Evolutionary conservation across 2,113 vertebrate species (phyloP).

Genomic region (Atlantisia rogersi): DNA sequence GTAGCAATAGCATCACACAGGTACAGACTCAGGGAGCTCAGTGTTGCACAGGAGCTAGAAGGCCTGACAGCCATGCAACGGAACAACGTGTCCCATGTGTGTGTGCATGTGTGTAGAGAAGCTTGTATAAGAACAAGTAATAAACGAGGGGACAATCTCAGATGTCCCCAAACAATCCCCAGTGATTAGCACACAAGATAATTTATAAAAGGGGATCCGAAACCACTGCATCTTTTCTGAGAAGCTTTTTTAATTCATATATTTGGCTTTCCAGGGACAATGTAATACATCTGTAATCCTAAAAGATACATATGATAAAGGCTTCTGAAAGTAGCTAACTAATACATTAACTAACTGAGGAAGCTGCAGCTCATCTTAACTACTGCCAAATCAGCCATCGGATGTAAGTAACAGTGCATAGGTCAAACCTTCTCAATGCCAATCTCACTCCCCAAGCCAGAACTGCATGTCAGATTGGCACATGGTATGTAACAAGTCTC

Average conservation of each 20-base stretch:
- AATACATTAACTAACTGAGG: neutral
- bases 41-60: neutral
- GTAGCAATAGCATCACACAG: neutral
- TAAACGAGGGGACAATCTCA: neutral
- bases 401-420: neutral
- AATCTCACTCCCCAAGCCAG: neutral
- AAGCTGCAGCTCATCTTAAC: neutral
- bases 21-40: accelerated
- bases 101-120: accelerated
- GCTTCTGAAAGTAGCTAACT: neutral
- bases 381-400: neutral
- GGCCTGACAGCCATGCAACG: neutral
- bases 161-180: neutral
- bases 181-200: neutral
- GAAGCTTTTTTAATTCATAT: neutral
- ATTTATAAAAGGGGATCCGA: neutral
- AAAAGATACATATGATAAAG: neutral
- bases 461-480: neutral
- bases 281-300: neutral
- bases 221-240: neutral
- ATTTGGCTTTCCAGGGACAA: neutral
- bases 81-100: neutral
- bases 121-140: neutral
- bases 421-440: neutral
- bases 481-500: neutral